Evolutionary conservation across 1,140 invertebrate species (phyloP), one percentile per base, ranked within the genome.

Genomic region (Paraescarpia echinospica): DNA sequence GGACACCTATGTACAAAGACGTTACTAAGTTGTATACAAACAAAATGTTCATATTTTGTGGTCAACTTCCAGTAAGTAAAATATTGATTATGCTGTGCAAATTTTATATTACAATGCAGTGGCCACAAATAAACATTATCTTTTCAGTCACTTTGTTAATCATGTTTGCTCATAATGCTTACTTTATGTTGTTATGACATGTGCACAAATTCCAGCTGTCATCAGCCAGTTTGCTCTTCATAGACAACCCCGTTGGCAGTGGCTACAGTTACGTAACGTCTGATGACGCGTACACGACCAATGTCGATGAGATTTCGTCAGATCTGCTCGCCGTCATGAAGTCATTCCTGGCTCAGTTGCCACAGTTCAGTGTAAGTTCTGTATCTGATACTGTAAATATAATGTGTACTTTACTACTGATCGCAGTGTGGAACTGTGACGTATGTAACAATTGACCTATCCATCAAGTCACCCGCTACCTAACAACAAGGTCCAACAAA

Each of bases 211-310:
- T 90, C 4, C 35, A 34, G 35, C 34, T 35, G n/a, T 90, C 35
- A 90, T 90, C 89, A 33, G 96, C 97, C 94, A 98, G 98, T 95
- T 97, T 99, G 9, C 94, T 99, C 1, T 98, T 98, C 95, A 97
- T 98, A 33, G 98, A 99, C 94, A 98, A 98, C 95, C 98, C 98
- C 0, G 98, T 99, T 8, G 98, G 98, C 1, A 97, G 98, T n/a
- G 98, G 98, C 0, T 99, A 97, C 95, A 98, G 98, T 95, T 98
- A 98, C 94, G 97, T 97, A 0, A 97, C 97, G n/a, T 95, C 96
- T 93, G 93, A 94, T 0, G 94, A 94, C n/a, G 95, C 96, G 35
- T 96, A 97, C 89, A 97, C 97, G 8, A 97, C 96, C 12, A 97
- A 97, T 93, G 98, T 98, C 93, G 95, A 96, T 35, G 96, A 98